These are phyloP conservation scores for Phalanger gymnotis DNA, from an alignment of 2,797 vertebrate species.

Conservation along the genomic window DNA sequence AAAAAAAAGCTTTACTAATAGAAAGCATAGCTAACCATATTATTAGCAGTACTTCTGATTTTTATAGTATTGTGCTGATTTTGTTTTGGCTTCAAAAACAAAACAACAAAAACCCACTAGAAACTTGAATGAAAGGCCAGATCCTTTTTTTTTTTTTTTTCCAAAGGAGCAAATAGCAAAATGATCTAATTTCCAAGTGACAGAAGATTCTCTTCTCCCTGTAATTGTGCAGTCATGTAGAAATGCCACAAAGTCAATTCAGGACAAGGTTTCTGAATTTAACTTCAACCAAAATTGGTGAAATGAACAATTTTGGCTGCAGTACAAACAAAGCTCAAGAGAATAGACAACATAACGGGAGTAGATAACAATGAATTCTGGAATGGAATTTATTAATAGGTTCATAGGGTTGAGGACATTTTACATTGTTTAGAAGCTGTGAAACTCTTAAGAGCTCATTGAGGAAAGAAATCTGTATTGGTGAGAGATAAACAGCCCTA, in stretches of 20 bases:
- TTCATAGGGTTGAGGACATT: slow-evolving; percentile 1
- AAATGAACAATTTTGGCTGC: slow-evolving; percentile 30
- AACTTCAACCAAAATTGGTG: slow-evolving; percentile 49
- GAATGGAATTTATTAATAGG: slow-evolving; percentile 2
- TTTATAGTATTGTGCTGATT: background rate
- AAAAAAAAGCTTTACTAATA: slow-evolving; percentile 30
- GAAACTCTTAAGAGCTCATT: background rate
- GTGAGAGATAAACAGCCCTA: background rate
- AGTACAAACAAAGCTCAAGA: slow-evolving; percentile 18
- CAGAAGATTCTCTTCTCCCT: slow-evolving; percentile 6
- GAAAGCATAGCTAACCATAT: background rate
- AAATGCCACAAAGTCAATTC: slow-evolving; percentile 29
- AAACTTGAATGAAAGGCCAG: background rate
- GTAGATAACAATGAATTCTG: slow-evolving; percentile 8
- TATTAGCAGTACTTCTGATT: background rate
- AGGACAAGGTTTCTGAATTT: slow-evolving; percentile 27
- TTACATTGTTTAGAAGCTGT: background rate
- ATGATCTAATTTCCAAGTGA: background rate
- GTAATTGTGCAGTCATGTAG: background rate
- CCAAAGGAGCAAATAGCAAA: background rate
- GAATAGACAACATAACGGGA: background rate
- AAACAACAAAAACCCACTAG: background rate
- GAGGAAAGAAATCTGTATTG: background rate
- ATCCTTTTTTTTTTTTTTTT: slow-evolving; percentile 43
- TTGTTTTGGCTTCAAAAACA: background rate